Evolutionary conservation across 1,140 invertebrate genomes (phyloP).

Genomic region (Drosophila baimaii): DNA sequence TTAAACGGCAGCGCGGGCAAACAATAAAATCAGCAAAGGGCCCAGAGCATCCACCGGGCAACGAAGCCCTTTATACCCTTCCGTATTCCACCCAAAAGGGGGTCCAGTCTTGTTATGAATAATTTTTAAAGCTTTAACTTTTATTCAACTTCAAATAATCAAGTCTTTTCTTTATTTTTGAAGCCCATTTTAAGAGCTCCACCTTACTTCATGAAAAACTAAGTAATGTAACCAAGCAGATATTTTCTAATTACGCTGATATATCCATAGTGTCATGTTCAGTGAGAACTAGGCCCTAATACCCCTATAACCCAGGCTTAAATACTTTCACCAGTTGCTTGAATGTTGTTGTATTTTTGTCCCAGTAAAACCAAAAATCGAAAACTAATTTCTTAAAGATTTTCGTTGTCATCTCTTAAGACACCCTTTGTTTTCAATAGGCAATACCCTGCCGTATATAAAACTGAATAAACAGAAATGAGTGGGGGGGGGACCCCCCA

Average conservation of each 20-base stretch:
- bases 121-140: no score
- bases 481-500: not conserved
- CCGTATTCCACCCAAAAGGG: not conserved
- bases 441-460: not conserved
- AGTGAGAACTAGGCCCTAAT: no score
- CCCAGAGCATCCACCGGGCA: not conserved
- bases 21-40: constrained; percentile 20
- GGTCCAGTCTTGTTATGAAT: no score
- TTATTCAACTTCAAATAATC: no score
- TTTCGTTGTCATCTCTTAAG: not conserved
- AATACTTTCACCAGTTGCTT: not conserved
- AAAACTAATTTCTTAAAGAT: not conserved
- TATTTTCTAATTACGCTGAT: no score
- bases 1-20: constrained; percentile 45
- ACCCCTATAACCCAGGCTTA: no score
- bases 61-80: not conserved
- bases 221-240: no score
- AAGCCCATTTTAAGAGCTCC: no score
- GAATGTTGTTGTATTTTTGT: rapidly evolving
- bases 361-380: not conserved
- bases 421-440: not conserved
- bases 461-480: constrained; percentile 41
- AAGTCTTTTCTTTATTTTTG: no score
- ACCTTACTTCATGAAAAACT: no score
- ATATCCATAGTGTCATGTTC: no score